Evolutionary conservation across 2,888 invertebrate genomes (phyloP).

Genomic region (Volucella inflata): DNA sequence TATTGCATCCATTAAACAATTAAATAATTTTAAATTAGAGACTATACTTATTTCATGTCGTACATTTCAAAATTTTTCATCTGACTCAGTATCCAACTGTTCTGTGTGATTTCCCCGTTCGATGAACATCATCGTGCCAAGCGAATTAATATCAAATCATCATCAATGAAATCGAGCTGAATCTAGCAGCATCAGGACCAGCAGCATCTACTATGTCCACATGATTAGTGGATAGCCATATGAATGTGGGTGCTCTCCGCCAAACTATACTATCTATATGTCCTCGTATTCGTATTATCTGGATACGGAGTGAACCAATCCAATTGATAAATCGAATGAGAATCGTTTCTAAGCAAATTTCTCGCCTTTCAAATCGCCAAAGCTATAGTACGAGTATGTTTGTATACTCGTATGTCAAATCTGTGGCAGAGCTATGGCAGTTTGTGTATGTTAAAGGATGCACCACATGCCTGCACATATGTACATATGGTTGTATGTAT

Average conservation of each 20-base stretch:
- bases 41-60: too few relatives aligned
- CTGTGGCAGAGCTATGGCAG: neutral
- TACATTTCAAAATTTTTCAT: slow-evolving; percentile 25
- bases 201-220: neutral
- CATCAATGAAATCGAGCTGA: slow-evolving; percentile 45
- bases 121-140: slow-evolving; percentile 37
- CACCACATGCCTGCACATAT: too few relatives aligned
- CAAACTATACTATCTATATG: neutral
- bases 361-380: slow-evolving; percentile 25
- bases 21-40: neutral
- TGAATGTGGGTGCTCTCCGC: slow-evolving; percentile 40
- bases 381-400: neutral
- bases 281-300: slow-evolving; percentile 9
- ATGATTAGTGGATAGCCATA: slow-evolving; percentile 5
- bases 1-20: slow-evolving; percentile 14
- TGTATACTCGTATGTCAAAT: neutral
- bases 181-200: slow-evolving; percentile 7
- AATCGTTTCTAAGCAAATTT: slow-evolving; percentile 70
- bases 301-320: slow-evolving; percentile 58
- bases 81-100: slow-evolving; percentile 21
- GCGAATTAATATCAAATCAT: slow-evolving; percentile 60
- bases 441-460: slow-evolving; percentile 28
- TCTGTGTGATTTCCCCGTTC: slow-evolving; percentile 24
- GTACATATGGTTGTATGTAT: too few relatives aligned
- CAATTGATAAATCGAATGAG: slow-evolving; percentile 66